phyloP scores from a whole-genome alignment of 1,140 invertebrate genomes.

The Centruroides vittatus region DNA sequence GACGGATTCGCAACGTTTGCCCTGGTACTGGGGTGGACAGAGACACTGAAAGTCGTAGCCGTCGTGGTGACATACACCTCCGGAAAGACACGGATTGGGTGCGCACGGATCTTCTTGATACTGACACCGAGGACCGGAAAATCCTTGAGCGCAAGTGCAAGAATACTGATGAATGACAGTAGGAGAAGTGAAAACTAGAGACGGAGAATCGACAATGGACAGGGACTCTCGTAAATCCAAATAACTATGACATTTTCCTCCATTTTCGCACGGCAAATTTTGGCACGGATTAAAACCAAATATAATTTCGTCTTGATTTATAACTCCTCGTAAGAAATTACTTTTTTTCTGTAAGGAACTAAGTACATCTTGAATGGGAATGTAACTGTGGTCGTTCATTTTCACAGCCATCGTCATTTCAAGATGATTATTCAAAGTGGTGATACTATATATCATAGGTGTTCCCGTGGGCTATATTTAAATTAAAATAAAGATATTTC shows the following conservation, averaged over 20 bases:
- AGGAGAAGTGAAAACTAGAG: conserved; percentile 64
- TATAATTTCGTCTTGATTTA: conserved; percentile 5
- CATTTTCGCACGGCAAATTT: conserved; percentile 26
- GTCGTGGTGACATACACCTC: conserved; percentile 62
- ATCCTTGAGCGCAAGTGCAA: conserved; percentile 68
- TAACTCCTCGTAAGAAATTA: not conserved
- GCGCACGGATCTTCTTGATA: conserved; percentile 73
- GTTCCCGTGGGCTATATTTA: conserved; percentile 4
- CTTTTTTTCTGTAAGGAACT: conserved; percentile 1
- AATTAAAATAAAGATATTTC: too few species aligned
- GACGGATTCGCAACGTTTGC: conserved; percentile 67
- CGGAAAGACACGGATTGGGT: conserved; percentile 72
- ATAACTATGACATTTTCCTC: conserved; percentile 47
- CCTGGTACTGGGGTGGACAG: conserved; percentile 59
- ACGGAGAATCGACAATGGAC: conserved; percentile 51
- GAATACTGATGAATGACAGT: conserved; percentile 54
- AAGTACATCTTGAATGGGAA: conserved; percentile 11
- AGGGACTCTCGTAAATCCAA: conserved; percentile 48
- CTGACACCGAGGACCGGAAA: conserved; percentile 57
- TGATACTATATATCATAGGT: conserved; percentile 15
- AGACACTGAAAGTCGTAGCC: conserved; percentile 67
- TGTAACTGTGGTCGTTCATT: conserved; percentile 9
- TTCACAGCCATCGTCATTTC: conserved; percentile 18
- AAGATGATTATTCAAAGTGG: conserved; percentile 9
- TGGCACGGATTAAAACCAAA: conserved; percentile 27